Evolutionary conservation across 2,113 vertebrate genomes (phyloP), one percentile per base, ranked within the genome.

Genomic region (Zeus faber): DNA sequence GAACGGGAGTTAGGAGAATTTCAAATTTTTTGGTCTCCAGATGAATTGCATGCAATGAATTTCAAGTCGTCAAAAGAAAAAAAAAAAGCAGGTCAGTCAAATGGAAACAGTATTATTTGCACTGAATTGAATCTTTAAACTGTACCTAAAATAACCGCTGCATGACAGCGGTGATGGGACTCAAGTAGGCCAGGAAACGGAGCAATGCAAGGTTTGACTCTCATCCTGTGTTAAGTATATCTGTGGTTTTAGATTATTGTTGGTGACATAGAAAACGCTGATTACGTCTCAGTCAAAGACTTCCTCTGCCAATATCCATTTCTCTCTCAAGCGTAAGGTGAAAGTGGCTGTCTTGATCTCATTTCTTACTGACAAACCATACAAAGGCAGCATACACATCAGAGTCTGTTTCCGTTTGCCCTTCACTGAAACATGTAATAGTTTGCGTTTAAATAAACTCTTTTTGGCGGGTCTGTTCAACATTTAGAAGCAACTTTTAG

Each of bases 161-260:
- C 62, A 67, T 29, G 52, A 72, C 75, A 56, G 74, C 62, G 69
- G 51, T 58, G 47, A 82, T 48, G 50, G 67, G 71, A 55, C 70
- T 77, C 69, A 86, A 85, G 84, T 85, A 77, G 82, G 80, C 77
- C 83, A 87, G 70, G 80, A 83, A 82, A 78, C 67, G 58, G 74
- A 81, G 77, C 72, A 74, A 60, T 65, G 79, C 52, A 58, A 54
- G 43, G 76, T 82, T 29, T 76, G 63, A 77, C 31, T 79, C 21
- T 76, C 72, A 84, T 83, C 83, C 81, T 87, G 81, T 81, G 53
- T 70, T 72, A 68, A 76, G 68, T 74, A 53, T 64, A 72, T 64
- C 49, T 79, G 81, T 77, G 80, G 80, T 81, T 85, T 76, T 62
- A 73, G 56, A 80, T 81, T 76, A 83, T 82, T 77, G 80, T 67